Base-by-base conservation (phyloP, 2,113 vertebrate genomes). In the Chamaetylas fuelleborni region DNA sequence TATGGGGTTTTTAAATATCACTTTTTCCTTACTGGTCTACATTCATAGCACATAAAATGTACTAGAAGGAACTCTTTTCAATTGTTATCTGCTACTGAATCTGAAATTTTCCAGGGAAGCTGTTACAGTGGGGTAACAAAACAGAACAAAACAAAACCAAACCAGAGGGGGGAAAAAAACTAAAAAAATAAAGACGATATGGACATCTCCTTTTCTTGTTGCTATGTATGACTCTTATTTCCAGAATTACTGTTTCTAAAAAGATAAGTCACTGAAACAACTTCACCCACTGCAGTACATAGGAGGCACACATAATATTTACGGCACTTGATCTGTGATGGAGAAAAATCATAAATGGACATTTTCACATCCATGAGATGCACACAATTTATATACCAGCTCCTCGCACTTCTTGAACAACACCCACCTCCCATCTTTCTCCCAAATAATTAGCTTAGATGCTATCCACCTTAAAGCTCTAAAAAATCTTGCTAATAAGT, bases 1-100 rank as follows among this genome's bases (percentile, higher is more conserved):
- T 22, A 62, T 3, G 4, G 23, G 3, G 0, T 0, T 5, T 51
- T 83, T 36, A 53, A 81, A 36, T 43, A 54, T 20, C 6, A 24
- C 1, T 23, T 85, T 87, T 79, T 85, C 20, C 14, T 71, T 71
- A 16, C 24, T 64, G 7, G 12, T 56, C 22, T 67, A 14, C 12
- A 34, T 54, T 43, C 5, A 38, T 16, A 38, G 23, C 28, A 28
- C 1, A 0, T 64, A 54, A 74, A 50, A 58, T 14, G 3, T 38
- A n/a, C 6, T 22, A 40, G 33, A 86, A 67, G 6, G 1, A 58
- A 4, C 1, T 28, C n/a, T 51, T 86, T 88, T n/a, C 5, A 17
- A 5, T 40, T 50, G 2, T 24, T 57, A 10, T 74, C 17, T 56
- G 22, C n/a, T 64, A 33, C 31, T 43, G 20, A 84, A 77, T 82